A percentile compares a stretch with the other conserved stretches of the same genome.
phyloP scores from a whole-genome alignment of 1,140 invertebrate genomes.

The Steinernema feltiae region DNA sequence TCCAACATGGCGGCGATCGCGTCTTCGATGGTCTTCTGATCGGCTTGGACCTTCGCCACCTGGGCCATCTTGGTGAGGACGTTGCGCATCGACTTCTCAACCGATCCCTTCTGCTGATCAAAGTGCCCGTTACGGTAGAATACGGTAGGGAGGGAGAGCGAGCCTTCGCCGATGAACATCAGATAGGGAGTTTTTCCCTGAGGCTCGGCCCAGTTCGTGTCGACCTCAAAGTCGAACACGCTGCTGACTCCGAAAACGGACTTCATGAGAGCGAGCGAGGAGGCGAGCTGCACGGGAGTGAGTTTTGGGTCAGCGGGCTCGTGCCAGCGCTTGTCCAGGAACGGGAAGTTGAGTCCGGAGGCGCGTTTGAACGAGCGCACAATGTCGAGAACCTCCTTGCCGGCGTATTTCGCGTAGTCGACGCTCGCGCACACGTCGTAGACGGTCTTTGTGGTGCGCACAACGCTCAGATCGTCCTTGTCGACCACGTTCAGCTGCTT shows the following conservation, averaged over 20 bases:
- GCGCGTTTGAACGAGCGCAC: conserved; percentile 5
- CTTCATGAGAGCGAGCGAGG: conserved; percentile 12
- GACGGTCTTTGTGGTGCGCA: neutral
- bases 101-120: neutral
- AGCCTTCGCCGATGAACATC: conserved; percentile 8
- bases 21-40: conserved; percentile 14
- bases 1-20: neutral
- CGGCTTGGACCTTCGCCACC: neutral
- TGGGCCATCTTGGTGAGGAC: conserved; percentile 12
- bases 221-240: neutral
- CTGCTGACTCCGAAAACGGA: conserved; percentile 5
- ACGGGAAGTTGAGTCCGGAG: conserved; percentile 14
- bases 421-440: conserved; percentile 4
- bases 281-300: neutral
- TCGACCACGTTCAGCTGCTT: neutral
- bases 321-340: conserved; percentile 7
- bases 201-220: conserved; percentile 17
- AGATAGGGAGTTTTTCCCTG: neutral
- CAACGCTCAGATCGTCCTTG: neutral
- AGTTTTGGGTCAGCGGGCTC: conserved; percentile 13
- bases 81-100: neutral
- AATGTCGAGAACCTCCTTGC: conserved; percentile 12
- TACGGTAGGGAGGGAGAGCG: neutral
- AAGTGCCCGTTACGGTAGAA: conserved; percentile 17
- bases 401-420: conserved; percentile 5